phyloP scores from a whole-genome alignment of 2,797 vertebrate species.

The Enteromius fasciolatus region DNA sequence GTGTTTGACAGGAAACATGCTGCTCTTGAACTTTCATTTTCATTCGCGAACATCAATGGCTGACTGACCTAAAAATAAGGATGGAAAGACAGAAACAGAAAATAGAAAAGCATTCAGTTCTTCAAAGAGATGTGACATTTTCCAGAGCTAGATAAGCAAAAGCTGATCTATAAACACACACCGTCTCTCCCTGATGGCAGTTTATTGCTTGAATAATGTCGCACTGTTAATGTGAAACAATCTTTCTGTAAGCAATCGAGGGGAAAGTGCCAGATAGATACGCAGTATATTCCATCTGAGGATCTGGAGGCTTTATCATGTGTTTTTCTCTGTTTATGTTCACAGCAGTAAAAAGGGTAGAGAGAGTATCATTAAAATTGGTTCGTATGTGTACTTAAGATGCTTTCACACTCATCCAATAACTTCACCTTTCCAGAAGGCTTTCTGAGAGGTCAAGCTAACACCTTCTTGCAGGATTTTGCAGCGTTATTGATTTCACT shows the following conservation, averaged over 20 bases:
- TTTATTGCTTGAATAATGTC: slow-evolving; percentile 5
- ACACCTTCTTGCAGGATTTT: too few relatives aligned
- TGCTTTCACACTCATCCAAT: neutral
- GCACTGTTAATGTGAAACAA: neutral
- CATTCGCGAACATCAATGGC: neutral
- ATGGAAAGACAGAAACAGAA: neutral
- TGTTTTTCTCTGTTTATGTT: neutral
- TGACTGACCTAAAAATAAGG: neutral
- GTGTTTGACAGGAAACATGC: neutral
- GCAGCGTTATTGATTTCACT: slow-evolving; percentile 14
- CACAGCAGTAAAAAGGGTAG: neutral
- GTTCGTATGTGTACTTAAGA: neutral
- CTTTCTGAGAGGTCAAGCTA: slow-evolving; percentile 5
- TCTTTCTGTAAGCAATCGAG: neutral
- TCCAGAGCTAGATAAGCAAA: neutral
- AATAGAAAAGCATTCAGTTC: neutral
- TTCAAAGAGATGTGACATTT: slow-evolving; percentile 6
- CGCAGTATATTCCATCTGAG: neutral
- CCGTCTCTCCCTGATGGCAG: neutral
- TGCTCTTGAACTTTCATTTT: slow-evolving; percentile 6
- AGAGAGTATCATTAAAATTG: neutral
- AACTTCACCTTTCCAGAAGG: neutral
- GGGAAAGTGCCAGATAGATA: neutral
- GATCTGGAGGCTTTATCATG: neutral
- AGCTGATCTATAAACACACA: neutral